Base-by-base conservation (phyloP, 2,113 vertebrate species). In the Acanthochromis polyacanthus region DNA sequence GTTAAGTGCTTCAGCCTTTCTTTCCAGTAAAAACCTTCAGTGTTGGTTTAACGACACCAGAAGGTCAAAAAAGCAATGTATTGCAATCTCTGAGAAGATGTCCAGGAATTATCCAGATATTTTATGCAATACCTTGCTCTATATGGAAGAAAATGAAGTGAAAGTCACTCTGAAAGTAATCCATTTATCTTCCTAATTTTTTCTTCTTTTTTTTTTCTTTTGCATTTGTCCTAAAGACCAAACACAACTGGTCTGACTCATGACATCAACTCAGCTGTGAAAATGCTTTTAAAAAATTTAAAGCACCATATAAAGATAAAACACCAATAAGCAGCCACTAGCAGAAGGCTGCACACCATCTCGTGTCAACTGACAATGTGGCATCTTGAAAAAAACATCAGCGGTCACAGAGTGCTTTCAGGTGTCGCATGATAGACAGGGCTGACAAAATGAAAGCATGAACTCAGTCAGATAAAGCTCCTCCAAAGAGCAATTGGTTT, bases 141-240 rank as follows among this genome's bases (percentile, higher is more conserved):
- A 78, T 74, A 60, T 15, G 12, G 69, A 88, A 82, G 70, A 75
- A 45, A 66, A 63, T 32, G 43, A 87, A 86, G 75, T 89, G 83
- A 89, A 87, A 90, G 83, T 86, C 52, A 68, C 46, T 67, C 50
- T 79, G 50, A 78, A 72, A 75, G 50, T 60, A 82, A 74, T 59
- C 55, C 25, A 83, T 60, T 58, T 15, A 78, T 80, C 75, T 80
- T 78, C 53, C 75, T 82, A 75, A 73, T 76, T 79, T 81, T 43
- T 38, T 3, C 57, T 50, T 46, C 48, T 73, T 76, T 79, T 81
- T 43, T 38, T 3, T 61, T 50, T 46, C 48, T 53, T 3, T 74
- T 25, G 50, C 2, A 51, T 22, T 36, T 10, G 38, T 50, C n/a
- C 6, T 10, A 57, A 71, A 58, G 70, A 23, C 14, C 59, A 58